phyloP scores from a whole-genome alignment of 2,797 vertebrate species.

The Chanos chanos region DNA sequence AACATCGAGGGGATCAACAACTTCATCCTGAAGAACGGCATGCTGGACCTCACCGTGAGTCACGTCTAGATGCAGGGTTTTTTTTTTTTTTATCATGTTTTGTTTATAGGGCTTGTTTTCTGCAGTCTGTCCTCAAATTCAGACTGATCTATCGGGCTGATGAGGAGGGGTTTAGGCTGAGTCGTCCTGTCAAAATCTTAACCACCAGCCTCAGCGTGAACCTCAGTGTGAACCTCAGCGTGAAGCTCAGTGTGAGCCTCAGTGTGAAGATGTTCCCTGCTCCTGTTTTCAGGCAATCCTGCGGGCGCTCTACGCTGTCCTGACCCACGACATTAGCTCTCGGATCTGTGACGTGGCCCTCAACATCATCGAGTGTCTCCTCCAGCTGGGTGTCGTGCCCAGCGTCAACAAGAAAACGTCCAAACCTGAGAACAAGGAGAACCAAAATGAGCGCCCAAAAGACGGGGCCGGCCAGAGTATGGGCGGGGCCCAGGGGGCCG shows the following conservation, averaged over 20 bases:
- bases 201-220: too few species aligned
- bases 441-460: conserved; percentile 82
- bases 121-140: too few species aligned
- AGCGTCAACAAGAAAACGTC: conserved; percentile 83
- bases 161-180: too few species aligned
- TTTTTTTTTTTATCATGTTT: background rate
- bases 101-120: too few species aligned
- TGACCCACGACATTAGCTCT: conserved; percentile 96
- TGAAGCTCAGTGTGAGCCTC: too few species aligned
- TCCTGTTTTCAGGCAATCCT: conserved; percentile 85
- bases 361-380: conserved; percentile 93
- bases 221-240: too few species aligned
- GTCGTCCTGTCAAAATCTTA: too few species aligned
- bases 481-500: conserved; percentile 69
- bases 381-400: conserved; percentile 93
- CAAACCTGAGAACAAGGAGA: conserved; percentile 91
- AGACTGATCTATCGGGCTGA: too few species aligned
- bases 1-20: conserved; percentile 96
- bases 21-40: conserved; percentile 97
- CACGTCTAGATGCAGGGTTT: background rate
- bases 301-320: conserved; percentile 89
- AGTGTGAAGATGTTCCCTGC: too few species aligned
- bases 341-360: conserved; percentile 93
- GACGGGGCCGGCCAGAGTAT: conserved; percentile 79
- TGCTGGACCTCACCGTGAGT: conserved; percentile 93